These are phyloP conservation scores for Kryptolebias ocellatus DNA, from an alignment of 2,797 vertebrate species.

Conservation along the genomic window DNA sequence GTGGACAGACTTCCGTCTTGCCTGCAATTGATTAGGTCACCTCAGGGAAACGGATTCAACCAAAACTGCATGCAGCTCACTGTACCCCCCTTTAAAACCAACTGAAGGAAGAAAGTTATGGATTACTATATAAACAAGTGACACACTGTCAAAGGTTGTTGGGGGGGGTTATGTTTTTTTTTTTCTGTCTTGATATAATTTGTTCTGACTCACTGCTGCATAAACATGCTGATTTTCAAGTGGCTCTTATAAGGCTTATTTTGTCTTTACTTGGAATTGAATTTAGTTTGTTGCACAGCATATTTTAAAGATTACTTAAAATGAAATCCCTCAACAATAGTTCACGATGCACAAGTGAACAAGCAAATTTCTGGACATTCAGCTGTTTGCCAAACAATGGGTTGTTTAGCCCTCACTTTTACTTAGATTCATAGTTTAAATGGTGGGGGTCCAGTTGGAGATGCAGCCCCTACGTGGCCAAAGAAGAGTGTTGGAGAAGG, in stretches of 20 bases:
- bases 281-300: conserved; percentile 11
- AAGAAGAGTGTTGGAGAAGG: neutral
- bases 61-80: conserved; percentile 43
- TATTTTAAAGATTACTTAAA: conserved; percentile 10
- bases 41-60: conserved; percentile 58
- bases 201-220: conserved; percentile 4
- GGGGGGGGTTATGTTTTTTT: no score
- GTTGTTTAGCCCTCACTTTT: conserved; percentile 1
- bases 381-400: conserved; percentile 1
- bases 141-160: neutral
- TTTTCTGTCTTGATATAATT: neutral
- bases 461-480: conserved; percentile 27
- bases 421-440: neutral
- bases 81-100: conserved; percentile 44
- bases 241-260: neutral
- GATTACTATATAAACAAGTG: conserved; percentile 13
- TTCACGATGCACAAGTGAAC: conserved; percentile 22
- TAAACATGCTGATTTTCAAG: conserved; percentile 2
- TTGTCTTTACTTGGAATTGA: neutral
- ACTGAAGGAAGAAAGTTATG: conserved; percentile 36
- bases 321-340: conserved; percentile 8
- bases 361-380: neutral
- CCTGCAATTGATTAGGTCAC: conserved; percentile 70
- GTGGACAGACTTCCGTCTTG: conserved; percentile 68
- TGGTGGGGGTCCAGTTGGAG: conserved; percentile 45